Percentiles rank a stretch among this genome's conserved stretches.
Conservation (phyloP, 1,140 invertebrate species). For the Trachelipus rathkii region DNA sequence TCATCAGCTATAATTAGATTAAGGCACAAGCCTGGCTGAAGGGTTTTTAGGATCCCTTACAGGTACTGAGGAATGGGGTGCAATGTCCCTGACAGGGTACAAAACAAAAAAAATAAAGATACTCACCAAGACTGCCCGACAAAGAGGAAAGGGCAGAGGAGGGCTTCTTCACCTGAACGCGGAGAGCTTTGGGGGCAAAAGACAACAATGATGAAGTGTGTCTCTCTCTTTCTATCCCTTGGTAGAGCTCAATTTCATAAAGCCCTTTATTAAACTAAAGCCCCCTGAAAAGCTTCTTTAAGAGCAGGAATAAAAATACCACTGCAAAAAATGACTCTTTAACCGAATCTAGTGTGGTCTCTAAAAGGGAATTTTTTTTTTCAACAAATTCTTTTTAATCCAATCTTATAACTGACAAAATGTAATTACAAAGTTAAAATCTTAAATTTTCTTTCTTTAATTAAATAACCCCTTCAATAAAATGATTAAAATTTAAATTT, state of each 20-base stretch:
- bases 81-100: background rate
- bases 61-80: slow-evolving; percentile 1
- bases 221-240: background rate
- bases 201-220: background rate
- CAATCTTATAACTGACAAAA: background rate
- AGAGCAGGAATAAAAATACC: background rate
- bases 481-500: background rate
- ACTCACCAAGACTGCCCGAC: slow-evolving; percentile 1
- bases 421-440: background rate
- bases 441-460: background rate
- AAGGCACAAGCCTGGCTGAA: no score
- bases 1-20: no score
- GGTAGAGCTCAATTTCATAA: background rate
- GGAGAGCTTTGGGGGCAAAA: background rate
- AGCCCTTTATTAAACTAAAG: background rate
- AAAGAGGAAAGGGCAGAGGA: slow-evolving; percentile 8
- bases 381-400: background rate
- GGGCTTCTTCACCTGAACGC: slow-evolving; percentile 7
- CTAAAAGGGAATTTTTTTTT: background rate
- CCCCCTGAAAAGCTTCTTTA: background rate
- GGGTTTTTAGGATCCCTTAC: background rate
- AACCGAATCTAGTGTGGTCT: background rate
- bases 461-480: background rate
- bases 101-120: background rate
- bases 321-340: background rate